phyloP scores from a whole-genome alignment of 2,113 vertebrate genomes.

The Solea solea region DNA sequence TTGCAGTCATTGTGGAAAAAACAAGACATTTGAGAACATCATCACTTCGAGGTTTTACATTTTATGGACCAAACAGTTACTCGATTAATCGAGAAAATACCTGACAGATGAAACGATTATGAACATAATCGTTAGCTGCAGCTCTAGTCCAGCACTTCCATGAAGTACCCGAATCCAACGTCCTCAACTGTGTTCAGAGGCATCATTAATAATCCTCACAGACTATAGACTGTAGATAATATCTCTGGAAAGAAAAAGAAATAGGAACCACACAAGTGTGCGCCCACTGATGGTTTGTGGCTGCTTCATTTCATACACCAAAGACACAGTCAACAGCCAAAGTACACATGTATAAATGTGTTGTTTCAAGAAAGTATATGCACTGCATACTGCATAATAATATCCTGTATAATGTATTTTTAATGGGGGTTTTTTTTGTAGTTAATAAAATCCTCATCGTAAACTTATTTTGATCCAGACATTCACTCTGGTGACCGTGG shows the following conservation, averaged over 20 bases:
- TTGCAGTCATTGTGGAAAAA: too few species aligned
- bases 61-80: too few species aligned
- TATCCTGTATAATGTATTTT: conserved; percentile 28
- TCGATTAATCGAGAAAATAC: too few species aligned
- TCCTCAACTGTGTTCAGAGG: neutral
- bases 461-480: conserved; percentile 36
- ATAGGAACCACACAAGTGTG: neutral
- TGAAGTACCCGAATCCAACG: neutral
- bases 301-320: conserved; percentile 43
- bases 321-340: conserved; percentile 8
- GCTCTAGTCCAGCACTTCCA: too few species aligned
- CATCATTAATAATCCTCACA: too few species aligned
- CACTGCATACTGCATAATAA: conserved; percentile 6
- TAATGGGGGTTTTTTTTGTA: conserved; percentile 18
- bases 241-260: neutral
- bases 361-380: conserved; percentile 9
- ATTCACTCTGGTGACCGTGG: conserved; percentile 2
- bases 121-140: too few species aligned
- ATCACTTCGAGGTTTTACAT: too few species aligned
- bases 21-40: too few species aligned
- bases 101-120: too few species aligned
- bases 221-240: neutral
- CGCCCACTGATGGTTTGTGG: neutral
- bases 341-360: conserved; percentile 3
- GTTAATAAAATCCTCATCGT: conserved; percentile 36